These are phyloP conservation scores for Eurytoma adleriae DNA, from an alignment of 2,888 invertebrate genomes.

Conservation along the genomic window DNA sequence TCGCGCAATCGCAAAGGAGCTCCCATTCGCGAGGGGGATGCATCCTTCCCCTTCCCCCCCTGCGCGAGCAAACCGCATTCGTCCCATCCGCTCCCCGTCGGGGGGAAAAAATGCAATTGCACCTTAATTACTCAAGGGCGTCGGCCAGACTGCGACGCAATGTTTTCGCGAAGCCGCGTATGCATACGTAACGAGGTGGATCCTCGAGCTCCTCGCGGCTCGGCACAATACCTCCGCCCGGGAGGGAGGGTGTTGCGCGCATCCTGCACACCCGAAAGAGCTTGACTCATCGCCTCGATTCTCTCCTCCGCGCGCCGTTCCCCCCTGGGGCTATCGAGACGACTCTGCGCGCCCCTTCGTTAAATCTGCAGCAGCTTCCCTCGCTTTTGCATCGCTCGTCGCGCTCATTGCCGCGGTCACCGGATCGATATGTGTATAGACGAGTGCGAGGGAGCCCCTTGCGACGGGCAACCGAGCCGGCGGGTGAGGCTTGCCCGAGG, in stretches of 20 bases:
- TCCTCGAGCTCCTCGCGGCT: no score
- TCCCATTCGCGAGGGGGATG: not conserved
- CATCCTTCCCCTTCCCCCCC: no score
- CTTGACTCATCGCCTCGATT: conserved; percentile 40
- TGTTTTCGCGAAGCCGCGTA: conserved; percentile 12
- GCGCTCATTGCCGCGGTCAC: not conserved
- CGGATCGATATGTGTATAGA: conserved; percentile 38
- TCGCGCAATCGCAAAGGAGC: not conserved
- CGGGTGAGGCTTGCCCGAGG: no score
- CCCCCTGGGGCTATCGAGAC: conserved; percentile 40
- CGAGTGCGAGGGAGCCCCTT: not conserved
- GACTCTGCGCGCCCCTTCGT: conserved; percentile 34
- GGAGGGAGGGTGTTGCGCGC: no score
- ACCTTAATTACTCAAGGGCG: conserved; percentile 34
- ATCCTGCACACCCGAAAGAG: not conserved
- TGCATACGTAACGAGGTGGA: not conserved
- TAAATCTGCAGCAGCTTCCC: conserved; percentile 43
- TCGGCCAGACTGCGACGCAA: not conserved
- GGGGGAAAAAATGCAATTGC: conserved; percentile 25
- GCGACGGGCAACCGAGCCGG: no score
- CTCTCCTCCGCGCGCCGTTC: not conserved
- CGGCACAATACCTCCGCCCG: no score
- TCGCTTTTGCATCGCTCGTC: conserved; percentile 25
- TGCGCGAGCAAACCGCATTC: not conserved
- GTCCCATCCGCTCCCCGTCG: not conserved